phyloP scores from a whole-genome alignment of 2,113 vertebrate species.

The Bothrops jararaca region DNA sequence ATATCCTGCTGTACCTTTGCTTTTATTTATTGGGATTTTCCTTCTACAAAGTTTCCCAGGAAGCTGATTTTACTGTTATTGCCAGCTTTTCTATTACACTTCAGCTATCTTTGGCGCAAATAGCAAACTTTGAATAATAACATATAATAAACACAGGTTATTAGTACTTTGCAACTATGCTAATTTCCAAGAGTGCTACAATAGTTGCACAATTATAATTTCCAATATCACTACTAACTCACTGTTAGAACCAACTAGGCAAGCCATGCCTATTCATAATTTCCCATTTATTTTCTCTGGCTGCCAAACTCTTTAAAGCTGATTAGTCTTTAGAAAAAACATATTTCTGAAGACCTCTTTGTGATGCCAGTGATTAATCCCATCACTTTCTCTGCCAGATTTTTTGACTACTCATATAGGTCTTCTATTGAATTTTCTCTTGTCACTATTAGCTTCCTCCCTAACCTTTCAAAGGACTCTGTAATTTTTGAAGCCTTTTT shows the following conservation, averaged over 20 bases:
- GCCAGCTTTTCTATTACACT: neutral
- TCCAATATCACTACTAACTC: neutral
- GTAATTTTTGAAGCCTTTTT: conserved; percentile 38
- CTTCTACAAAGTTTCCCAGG: neutral
- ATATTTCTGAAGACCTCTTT: neutral
- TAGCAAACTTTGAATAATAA: neutral
- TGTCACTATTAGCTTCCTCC: neutral
- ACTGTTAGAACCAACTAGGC: neutral
- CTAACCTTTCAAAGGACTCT: conserved; percentile 31
- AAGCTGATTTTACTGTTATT: neutral
- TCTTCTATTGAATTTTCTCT: neutral
- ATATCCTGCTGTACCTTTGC: neutral
- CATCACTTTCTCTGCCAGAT: neutral
- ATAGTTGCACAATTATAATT: neutral
- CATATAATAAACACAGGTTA: neutral
- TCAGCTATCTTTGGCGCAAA: neutral
- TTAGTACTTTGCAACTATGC: neutral
- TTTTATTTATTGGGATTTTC: neutral
- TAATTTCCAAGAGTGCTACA: neutral
- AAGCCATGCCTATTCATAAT: neutral
- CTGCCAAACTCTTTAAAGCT: neutral
- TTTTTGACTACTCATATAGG: neutral
- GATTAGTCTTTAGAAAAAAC: neutral
- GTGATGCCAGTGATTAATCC: neutral
- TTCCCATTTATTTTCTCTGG: conserved; percentile 8